phyloP scores from a whole-genome alignment of 2,888 invertebrate species.

The Patella caerulea region DNA sequence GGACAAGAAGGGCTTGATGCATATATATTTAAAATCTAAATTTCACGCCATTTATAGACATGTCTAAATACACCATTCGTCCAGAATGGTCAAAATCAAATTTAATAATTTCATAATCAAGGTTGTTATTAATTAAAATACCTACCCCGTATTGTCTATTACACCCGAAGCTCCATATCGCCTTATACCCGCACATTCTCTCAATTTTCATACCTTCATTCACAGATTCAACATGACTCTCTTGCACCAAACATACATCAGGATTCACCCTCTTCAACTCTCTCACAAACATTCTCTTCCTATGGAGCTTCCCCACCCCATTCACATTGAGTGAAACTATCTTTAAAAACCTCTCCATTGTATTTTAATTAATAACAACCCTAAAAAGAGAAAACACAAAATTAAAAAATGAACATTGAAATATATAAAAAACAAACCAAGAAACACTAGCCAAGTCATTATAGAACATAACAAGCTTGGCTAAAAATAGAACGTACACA shows the following conservation, averaged over 20 bases:
- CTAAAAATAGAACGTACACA: no score
- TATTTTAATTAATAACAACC: no score
- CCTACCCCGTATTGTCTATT: constrained; percentile 11
- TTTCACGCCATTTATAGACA: background rate
- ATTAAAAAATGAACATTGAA: no score
- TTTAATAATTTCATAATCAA: constrained; percentile 2
- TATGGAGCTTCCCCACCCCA: no score
- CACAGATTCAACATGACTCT: background rate
- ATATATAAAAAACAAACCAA: no score
- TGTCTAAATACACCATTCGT: background rate
- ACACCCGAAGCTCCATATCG: constrained; percentile 18
- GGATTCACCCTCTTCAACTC: background rate
- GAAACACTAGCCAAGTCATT: no score
- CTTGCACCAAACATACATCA: background rate
- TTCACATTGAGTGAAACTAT: no score
- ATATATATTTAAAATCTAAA: background rate
- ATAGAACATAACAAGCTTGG: no score
- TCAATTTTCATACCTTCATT: constrained; percentile 12
- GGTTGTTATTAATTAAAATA: constrained; percentile 10
- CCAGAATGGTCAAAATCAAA: constrained; percentile 11
- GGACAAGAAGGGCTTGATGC: background rate
- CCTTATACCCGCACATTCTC: constrained; percentile 18
- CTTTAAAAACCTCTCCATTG: no score
- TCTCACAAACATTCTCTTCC: no score
- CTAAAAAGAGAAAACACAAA: no score